phyloP scores from a whole-genome alignment of 2,797 vertebrate species.

The Thamnophis elegans region DNA sequence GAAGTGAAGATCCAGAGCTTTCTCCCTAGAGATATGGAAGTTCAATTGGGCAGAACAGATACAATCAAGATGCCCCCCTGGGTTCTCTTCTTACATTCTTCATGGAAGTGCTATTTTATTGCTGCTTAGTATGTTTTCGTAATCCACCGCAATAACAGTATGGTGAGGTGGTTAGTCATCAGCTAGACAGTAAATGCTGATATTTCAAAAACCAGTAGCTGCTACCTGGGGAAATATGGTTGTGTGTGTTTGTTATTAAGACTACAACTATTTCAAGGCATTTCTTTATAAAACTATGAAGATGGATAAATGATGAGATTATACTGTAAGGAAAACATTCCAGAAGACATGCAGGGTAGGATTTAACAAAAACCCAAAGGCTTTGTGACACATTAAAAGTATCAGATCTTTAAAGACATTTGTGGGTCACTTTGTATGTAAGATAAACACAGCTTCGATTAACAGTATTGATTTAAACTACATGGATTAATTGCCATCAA shows the following conservation, averaged over 20 bases:
- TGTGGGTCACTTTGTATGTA: background rate
- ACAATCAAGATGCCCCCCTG: background rate
- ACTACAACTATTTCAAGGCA: background rate
- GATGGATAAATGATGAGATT: background rate
- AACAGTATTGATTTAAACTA: background rate
- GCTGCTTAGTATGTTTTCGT: background rate
- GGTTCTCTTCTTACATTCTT: background rate
- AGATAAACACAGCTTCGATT: background rate
- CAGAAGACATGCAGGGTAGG: background rate
- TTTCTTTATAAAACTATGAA: background rate
- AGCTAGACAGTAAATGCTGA: background rate
- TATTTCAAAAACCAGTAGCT: background rate
- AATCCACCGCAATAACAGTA: background rate
- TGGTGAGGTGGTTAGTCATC: background rate
- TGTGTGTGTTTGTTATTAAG: background rate
- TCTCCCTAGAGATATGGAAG: background rate
- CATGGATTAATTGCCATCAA: background rate
- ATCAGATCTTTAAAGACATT: background rate
- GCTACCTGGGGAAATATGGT: background rate
- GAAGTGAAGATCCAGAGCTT: background rate
- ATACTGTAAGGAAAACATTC: background rate
- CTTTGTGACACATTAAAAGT: background rate
- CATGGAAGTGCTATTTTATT: background rate
- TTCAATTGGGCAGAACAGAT: background rate
- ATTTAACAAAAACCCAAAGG: background rate